These are phyloP conservation scores for Mus caroli DNA, from an alignment of 2,797 vertebrate species.

Conservation along the genomic window DNA sequence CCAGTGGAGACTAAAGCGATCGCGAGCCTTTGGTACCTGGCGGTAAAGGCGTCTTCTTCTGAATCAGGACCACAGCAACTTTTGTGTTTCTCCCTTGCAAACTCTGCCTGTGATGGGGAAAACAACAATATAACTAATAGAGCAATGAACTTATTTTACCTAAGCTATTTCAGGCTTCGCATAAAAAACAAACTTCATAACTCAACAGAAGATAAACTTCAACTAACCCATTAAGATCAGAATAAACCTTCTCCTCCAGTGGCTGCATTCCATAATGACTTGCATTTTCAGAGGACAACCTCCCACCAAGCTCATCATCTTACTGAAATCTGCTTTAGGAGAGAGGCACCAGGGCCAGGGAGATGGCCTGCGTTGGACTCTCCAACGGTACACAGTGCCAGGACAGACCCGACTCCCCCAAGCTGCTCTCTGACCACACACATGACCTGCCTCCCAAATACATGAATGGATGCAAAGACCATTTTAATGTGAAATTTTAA, in stretches of 20 bases:
- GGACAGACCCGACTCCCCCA: background rate
- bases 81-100: constrained; percentile 98
- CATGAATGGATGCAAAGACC: background rate
- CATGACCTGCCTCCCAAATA: background rate
- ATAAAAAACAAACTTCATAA: constrained; percentile 34
- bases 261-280: background rate
- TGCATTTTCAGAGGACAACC: background rate
- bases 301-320: background rate
- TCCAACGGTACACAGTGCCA: background rate
- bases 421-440: background rate
- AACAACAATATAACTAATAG: constrained; percentile 45
- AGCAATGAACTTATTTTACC: constrained; percentile 31
- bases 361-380: background rate
- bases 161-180: background rate
- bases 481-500: background rate
- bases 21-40: constrained; percentile 91
- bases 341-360: background rate
- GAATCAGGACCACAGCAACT: constrained; percentile 98
- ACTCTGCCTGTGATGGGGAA: constrained; percentile 92
- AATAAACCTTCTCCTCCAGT: background rate
- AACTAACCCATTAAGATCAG: background rate
- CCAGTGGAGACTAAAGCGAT: constrained; percentile 1
- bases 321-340: constrained; percentile 39
- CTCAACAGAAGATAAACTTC: constrained; percentile 46
- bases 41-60: constrained; percentile 98